Evolutionary conservation across 2,888 invertebrate genomes (phyloP).

Genomic region (Anticlea derivata): DNA sequence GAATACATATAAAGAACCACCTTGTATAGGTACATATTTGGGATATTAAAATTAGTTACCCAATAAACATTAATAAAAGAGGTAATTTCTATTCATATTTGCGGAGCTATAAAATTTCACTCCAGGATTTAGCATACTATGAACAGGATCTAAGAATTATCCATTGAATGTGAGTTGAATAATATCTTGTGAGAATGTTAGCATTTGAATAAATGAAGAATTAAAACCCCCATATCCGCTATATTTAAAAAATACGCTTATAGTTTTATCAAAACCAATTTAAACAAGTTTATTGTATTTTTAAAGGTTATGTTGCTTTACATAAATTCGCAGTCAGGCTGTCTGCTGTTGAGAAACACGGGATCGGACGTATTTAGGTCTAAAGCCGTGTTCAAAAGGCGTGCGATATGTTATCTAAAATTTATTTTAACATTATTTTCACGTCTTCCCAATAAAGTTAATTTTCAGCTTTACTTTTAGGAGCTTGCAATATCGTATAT

Average conservation of each 20-base stretch:
- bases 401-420: too few relatives aligned
- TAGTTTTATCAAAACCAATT: slow-evolving; percentile 11
- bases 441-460: too few relatives aligned
- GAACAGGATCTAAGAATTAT: slow-evolving; percentile 31
- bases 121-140: slow-evolving; percentile 12
- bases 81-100: slow-evolving; percentile 13
- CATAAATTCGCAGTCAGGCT: slow-evolving; percentile 28
- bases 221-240: slow-evolving; percentile 25
- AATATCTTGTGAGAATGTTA: slow-evolving; percentile 29
- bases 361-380: background rate
- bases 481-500: too few relatives aligned
- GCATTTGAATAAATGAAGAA: slow-evolving; percentile 28
- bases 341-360: slow-evolving; percentile 19
- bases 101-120: slow-evolving; percentile 24
- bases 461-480: too few relatives aligned
- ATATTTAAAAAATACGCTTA: slow-evolving; percentile 19
- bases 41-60: slow-evolving; percentile 6
- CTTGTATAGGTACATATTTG: too few relatives aligned
- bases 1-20: too few relatives aligned
- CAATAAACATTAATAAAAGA: slow-evolving; percentile 13
- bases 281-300: slow-evolving; percentile 21
- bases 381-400: too few relatives aligned
- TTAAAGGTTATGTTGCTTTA: slow-evolving; percentile 23
- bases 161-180: slow-evolving; percentile 22
- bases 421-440: too few relatives aligned